These are phyloP conservation scores for Spodoptera picta DNA, from an alignment of 2,888 invertebrate genomes.

Conservation along the genomic window DNA sequence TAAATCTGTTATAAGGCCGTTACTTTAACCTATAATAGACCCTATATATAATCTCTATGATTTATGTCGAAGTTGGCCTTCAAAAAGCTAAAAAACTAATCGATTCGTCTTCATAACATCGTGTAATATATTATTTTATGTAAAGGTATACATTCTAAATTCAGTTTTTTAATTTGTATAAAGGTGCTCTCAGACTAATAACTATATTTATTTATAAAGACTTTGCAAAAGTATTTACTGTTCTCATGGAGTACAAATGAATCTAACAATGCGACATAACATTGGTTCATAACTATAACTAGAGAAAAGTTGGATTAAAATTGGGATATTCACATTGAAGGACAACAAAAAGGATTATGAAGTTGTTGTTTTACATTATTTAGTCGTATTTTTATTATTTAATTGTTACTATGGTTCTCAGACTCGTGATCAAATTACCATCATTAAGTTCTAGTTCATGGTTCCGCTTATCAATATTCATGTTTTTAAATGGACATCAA, in stretches of 20 bases:
- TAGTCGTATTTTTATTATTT: neutral
- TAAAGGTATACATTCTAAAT: too few relatives aligned
- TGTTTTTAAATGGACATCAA: slow-evolving; percentile 10
- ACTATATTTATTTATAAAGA: too few relatives aligned
- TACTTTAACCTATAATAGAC: slow-evolving; percentile 1
- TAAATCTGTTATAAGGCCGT: neutral
- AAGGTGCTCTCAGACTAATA: too few relatives aligned
- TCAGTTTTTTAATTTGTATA: too few relatives aligned
- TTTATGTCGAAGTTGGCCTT: slow-evolving; percentile 9
- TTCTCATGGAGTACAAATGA: too few relatives aligned
- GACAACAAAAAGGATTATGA: too few relatives aligned
- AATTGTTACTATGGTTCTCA: slow-evolving; percentile 22
- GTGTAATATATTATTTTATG: neutral
- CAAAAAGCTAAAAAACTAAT: slow-evolving; percentile 12
- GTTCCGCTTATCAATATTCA: slow-evolving; percentile 29
- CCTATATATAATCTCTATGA: slow-evolving; percentile 1
- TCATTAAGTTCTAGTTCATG: slow-evolving; percentile 29
- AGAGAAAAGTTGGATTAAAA: too few relatives aligned
- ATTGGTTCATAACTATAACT: too few relatives aligned
- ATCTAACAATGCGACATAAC: too few relatives aligned
- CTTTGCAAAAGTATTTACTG: too few relatives aligned
- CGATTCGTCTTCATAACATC: neutral
- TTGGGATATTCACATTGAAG: too few relatives aligned
- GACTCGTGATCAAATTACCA: slow-evolving; percentile 24
- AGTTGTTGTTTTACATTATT: too few relatives aligned